A percentile compares a stretch with the other conserved stretches of the same genome.
phyloP scores from a whole-genome alignment of 2,888 invertebrate genomes.

The Aphodius sticticus region DNA sequence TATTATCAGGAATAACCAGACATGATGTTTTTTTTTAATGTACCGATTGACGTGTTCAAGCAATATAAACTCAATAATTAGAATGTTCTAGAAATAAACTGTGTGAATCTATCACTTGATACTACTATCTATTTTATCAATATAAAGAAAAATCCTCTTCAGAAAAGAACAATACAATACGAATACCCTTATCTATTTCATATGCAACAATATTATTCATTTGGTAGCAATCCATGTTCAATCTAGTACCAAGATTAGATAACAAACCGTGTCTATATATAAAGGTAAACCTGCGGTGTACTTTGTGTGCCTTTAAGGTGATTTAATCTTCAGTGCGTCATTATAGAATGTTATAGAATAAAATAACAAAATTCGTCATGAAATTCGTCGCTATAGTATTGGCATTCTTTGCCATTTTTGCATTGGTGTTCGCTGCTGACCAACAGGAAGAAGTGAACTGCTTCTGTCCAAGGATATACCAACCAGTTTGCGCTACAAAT shows the following conservation, averaged over 20 bases:
- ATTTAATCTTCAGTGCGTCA: not conserved
- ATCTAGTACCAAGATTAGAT: too few species aligned
- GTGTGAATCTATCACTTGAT: not conserved
- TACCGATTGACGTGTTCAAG: too few species aligned
- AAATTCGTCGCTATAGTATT: not conserved
- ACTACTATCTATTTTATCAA: not conserved
- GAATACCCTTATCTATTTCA: not conserved
- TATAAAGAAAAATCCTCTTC: not conserved
- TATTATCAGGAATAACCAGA: too few species aligned
- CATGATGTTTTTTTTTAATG: too few species aligned
- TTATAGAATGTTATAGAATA: not conserved
- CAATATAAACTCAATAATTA: too few species aligned
- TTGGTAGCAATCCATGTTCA: not conserved
- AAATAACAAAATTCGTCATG: not conserved
- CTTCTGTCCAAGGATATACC: slow-evolving; percentile 39
- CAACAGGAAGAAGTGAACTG: slow-evolving; percentile 29
- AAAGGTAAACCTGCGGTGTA: not conserved
- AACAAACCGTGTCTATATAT: not conserved
- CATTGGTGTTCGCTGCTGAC: not conserved
- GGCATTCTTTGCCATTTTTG: not conserved
- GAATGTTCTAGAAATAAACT: too few species aligned
- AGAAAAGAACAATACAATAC: not conserved
- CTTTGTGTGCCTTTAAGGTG: not conserved
- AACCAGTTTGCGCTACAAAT: slow-evolving; percentile 42
- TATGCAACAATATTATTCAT: not conserved